These are phyloP conservation scores for Agriopis marginaria DNA, from an alignment of 2,888 invertebrate species.

Conservation along the genomic window DNA sequence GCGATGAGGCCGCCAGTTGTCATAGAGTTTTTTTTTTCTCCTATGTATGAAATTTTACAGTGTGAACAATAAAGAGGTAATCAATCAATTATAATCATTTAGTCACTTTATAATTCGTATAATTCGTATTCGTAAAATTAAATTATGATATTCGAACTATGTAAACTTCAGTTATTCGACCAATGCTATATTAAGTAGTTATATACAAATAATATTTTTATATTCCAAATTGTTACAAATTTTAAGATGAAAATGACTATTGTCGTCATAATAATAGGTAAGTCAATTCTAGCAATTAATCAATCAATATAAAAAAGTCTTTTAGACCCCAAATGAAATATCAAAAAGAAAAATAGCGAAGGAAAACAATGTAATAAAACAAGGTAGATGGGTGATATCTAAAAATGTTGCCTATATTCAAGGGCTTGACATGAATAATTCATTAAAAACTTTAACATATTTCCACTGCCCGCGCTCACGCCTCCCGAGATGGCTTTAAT, in stretches of 20 bases:
- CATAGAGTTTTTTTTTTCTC: too few species aligned
- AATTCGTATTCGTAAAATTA: too few species aligned
- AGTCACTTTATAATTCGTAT: too few species aligned
- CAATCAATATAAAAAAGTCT: background rate
- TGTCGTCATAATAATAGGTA: background rate
- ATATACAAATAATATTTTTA: too few species aligned
- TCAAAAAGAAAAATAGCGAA: background rate
- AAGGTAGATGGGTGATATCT: background rate
- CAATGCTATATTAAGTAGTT: too few species aligned
- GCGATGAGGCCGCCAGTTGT: too few species aligned
- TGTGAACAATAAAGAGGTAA: too few species aligned
- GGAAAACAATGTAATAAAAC: background rate
- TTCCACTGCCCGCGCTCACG: slow-evolving; percentile 10
- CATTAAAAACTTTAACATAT: slow-evolving; percentile 28
- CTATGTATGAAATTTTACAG: too few species aligned
- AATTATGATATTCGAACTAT: too few species aligned
- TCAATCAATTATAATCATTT: too few species aligned
- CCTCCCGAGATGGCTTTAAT: slow-evolving; percentile 22
- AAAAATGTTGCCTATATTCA: background rate
- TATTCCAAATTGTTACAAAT: background rate
- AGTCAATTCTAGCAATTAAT: background rate
- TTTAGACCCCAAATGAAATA: background rate
- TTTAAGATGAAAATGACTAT: background rate
- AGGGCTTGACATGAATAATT: slow-evolving; percentile 29
- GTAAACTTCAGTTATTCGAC: too few species aligned